Conservation (phyloP, 2,888 invertebrate genomes). For the Drosophila kanekoi region DNA sequence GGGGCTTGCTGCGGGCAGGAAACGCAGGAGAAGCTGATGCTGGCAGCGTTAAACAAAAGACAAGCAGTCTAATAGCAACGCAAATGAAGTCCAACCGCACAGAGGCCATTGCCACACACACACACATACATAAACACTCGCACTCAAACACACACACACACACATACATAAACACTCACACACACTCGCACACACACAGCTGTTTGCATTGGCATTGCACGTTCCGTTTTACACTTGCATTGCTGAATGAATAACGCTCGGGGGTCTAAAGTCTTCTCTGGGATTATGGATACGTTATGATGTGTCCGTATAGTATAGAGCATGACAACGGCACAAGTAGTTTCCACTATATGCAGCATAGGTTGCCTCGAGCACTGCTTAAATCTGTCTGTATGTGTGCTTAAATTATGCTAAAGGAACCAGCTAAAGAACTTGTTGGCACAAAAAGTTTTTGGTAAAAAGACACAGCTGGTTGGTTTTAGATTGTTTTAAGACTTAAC, state of each 20-base stretch:
- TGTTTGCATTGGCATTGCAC: slow-evolving; percentile 25
- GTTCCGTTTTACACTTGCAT: slow-evolving; percentile 25
- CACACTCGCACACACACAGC: slow-evolving; percentile 3
- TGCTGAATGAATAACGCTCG: neutral
- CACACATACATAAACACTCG: slow-evolving; percentile 8
- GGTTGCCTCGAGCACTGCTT: neutral
- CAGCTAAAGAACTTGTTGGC: neutral
- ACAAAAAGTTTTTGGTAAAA: no score
- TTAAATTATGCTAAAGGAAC: neutral
- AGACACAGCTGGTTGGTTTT: no score
- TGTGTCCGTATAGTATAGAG: neutral
- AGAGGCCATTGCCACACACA: slow-evolving; percentile 58
- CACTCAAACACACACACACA: slow-evolving; percentile 3
- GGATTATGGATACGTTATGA: slow-evolving; percentile 1
- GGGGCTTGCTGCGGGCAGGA: neutral
- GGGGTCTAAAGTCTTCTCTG: slow-evolving; percentile 1
- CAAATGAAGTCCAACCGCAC: slow-evolving; percentile 58
- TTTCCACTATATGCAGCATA: neutral
- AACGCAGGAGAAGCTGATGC: neutral
- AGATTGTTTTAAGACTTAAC: no score
- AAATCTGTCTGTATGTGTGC: neutral
- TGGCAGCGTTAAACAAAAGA: slow-evolving; percentile 69
- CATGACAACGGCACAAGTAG: neutral
- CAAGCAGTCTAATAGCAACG: slow-evolving; percentile 67
- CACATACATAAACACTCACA: slow-evolving; percentile 7